phyloP scores from a whole-genome alignment of 2,888 invertebrate species.

The Desoria tigrina region DNA sequence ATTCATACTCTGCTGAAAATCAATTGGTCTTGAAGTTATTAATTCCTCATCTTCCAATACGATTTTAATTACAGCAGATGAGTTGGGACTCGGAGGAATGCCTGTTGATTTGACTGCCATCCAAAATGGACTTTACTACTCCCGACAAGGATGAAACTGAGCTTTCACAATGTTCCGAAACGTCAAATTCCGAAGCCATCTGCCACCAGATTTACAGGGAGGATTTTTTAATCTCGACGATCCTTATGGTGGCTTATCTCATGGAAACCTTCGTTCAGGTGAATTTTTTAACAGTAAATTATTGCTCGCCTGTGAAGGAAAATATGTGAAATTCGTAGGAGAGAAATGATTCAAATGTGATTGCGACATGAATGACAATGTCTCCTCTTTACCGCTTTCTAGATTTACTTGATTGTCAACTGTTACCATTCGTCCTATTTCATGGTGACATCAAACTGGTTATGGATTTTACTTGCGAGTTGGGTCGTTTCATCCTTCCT shows the following conservation, averaged over 20 bases:
- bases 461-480: slow-evolving; percentile 46
- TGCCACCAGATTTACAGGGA: slow-evolving; percentile 6
- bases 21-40: too few relatives aligned
- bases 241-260: slow-evolving; percentile 52
- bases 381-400: slow-evolving; percentile 15
- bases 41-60: too few relatives aligned
- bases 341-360: too few relatives aligned
- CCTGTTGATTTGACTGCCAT: too few relatives aligned
- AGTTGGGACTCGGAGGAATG: too few relatives aligned
- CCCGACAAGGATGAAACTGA: background rate
- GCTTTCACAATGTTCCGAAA: background rate
- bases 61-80: too few relatives aligned
- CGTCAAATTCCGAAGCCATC: background rate
- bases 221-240: slow-evolving; percentile 45
- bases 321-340: too few relatives aligned
- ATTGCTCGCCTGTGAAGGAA: background rate
- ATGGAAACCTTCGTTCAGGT: slow-evolving; percentile 53
- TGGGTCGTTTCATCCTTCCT: slow-evolving; percentile 47
- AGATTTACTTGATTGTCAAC: slow-evolving; percentile 49
- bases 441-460: slow-evolving; percentile 41
- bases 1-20: too few relatives aligned
- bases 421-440: slow-evolving; percentile 43
- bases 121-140: slow-evolving; percentile 1
- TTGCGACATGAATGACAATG: too few relatives aligned
- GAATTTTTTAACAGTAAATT: slow-evolving; percentile 9